A percentile compares a stretch with the other conserved stretches of the same genome.
Evolutionary conservation across 2,113 vertebrate species (phyloP).

Genomic region (Aythya baeri): DNA sequence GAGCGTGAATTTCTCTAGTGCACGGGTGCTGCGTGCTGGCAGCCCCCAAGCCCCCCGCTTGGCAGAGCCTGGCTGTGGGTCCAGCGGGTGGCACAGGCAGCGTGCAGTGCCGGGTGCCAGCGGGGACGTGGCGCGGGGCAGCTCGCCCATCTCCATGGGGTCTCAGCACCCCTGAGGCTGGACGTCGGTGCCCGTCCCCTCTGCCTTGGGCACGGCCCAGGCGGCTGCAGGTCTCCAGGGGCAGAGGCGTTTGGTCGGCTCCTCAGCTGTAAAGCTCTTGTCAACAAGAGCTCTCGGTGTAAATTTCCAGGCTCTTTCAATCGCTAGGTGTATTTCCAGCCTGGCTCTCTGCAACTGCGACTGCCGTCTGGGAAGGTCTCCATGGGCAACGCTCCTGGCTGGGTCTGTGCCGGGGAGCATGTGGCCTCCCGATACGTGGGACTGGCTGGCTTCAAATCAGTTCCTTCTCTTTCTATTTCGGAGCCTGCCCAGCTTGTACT

Average conservation of each 20-base stretch:
- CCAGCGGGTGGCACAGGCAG: no score
- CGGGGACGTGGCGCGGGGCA: no score
- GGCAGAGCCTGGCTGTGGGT: no score
- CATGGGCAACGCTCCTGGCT: background rate
- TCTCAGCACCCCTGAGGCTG: no score
- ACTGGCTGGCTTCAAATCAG: background rate
- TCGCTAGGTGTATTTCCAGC: background rate
- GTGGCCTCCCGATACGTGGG: background rate
- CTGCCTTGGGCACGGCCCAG: no score
- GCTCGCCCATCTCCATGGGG: no score
- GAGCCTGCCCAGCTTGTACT: accelerated
- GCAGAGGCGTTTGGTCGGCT: no score
- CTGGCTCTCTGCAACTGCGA: background rate
- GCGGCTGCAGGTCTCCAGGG: no score
- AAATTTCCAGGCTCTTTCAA: background rate
- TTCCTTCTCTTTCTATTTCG: background rate
- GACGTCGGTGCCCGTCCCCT: no score
- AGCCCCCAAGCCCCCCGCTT: background rate
- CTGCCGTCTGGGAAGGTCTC: background rate
- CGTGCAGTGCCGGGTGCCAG: no score
- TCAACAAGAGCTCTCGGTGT: background rate
- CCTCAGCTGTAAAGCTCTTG: background rate
- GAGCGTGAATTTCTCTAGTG: accelerated
- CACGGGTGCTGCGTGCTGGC: background rate
- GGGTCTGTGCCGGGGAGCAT: background rate